Evolutionary conservation across 2,888 invertebrate genomes (phyloP).

Genomic region (Thysanoteuthis rhombus): DNA sequence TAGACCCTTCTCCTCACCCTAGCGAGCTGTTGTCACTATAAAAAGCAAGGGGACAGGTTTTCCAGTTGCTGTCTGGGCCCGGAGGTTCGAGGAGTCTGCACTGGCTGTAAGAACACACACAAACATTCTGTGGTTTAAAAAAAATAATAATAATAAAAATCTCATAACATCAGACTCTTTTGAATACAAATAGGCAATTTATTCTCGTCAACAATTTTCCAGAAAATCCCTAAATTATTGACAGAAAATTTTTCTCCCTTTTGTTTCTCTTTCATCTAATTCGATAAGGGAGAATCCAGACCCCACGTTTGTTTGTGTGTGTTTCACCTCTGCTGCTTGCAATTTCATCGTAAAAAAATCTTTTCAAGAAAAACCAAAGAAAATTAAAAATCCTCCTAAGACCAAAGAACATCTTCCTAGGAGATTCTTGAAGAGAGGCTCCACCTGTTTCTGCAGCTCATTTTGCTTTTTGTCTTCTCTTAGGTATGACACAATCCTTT

Average conservation of each 20-base stretch:
- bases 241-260: too few species aligned
- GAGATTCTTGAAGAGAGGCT: not conserved
- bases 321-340: not conserved
- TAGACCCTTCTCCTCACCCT: not conserved
- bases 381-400: not conserved
- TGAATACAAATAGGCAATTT: not conserved
- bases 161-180: not conserved
- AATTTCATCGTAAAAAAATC: not conserved
- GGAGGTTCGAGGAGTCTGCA: not conserved
- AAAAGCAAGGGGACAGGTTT: slow-evolving; percentile 14
- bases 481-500: not conserved
- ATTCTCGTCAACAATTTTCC: not conserved
- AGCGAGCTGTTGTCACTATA: not conserved
- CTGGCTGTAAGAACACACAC: slow-evolving; percentile 18
- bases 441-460: not conserved
- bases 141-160: not conserved
- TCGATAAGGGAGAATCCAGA: not conserved
- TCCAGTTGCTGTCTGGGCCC: slow-evolving; percentile 22
- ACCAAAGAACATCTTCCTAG: not conserved
- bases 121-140: not conserved
- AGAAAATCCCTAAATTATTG: not conserved
- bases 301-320: slow-evolving; percentile 13
- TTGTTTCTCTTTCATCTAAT: not conserved
- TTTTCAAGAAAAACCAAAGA: not conserved
- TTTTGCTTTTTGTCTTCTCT: not conserved